Base-by-base conservation (phyloP, 2,797 vertebrate genomes). In the Anisognathus igniventris region DNA sequence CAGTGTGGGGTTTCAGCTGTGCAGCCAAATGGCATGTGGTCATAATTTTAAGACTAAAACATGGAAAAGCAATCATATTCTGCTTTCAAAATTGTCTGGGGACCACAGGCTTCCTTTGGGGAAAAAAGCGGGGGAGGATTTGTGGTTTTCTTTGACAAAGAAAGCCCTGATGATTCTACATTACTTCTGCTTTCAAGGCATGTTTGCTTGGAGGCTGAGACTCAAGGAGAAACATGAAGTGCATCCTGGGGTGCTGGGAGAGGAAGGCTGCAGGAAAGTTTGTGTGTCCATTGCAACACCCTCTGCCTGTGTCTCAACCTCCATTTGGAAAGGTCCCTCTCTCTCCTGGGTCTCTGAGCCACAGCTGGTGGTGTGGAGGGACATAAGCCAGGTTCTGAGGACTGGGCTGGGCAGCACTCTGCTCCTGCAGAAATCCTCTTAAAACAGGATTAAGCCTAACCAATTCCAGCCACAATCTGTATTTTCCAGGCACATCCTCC, bases 331-430 rank as follows among this genome's bases (percentile, higher is more conserved):
- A 83, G 8, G 30, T 61, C 18, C 12, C 25, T 42, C 47, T 86
- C 35, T 35, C 11, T 60, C 0, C 1, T 31, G 62, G 10, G 1
- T 39, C 25, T 15, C 7, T 1, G n/a, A 54, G 53, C 0, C 2
- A 6, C 31, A 39, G 12, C 65, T 57, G 77, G 13, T 45, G 39
- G 16, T 35, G 14, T 8, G 2, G 19, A 39, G 35, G 2, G 10
- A 66, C 11, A 4, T 1, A 3, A 45, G 15, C 5, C 37, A 21
- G 20, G 60, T 24, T 22, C 73, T 70, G 44, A 3, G 1, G 7
- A 7, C 25, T 42, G 18, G 23, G 12, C 44, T 33, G 30, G 31
- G 60, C 22, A 39, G 12, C 1, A 0, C 39, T 76, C 53, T 20
- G 23, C 30, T 76, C 12, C 0, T 58, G 45, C 1, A 4, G 31